phyloP scores from a whole-genome alignment of 2,888 invertebrate genomes.

The Rapana venosa region DNA sequence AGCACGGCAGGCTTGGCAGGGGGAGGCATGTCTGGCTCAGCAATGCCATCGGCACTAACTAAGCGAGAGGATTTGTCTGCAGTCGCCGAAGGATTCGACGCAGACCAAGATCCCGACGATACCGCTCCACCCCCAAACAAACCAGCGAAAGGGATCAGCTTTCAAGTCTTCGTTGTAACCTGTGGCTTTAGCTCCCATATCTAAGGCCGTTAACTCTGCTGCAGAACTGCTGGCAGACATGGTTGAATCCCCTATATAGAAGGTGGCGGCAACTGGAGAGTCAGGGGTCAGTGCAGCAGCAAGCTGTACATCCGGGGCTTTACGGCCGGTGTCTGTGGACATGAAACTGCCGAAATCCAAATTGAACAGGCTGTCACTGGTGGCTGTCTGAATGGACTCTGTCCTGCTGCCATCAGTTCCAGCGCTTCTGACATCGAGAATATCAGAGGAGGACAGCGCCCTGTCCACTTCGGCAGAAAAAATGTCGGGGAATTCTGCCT shows the following conservation, averaged over 20 bases:
- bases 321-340: background rate
- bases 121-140: background rate
- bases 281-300: background rate
- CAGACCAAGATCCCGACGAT: background rate
- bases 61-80: background rate
- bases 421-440: background rate
- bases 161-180: background rate
- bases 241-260: constrained; percentile 20
- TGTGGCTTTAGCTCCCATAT: background rate
- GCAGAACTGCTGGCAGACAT: constrained; percentile 30
- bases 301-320: background rate
- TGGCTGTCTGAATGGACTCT: background rate
- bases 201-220: constrained; percentile 27
- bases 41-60: background rate
- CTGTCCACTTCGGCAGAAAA: background rate
- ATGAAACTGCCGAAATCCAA: constrained; percentile 19
- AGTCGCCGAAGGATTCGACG: background rate
- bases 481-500: background rate
- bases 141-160: background rate
- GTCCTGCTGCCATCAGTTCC: background rate
- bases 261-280: background rate
- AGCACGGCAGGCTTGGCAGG: background rate
- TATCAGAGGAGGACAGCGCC: background rate
- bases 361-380: constrained; percentile 7
- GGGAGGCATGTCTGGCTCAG: constrained; percentile 9